Conservation (phyloP, 2,113 vertebrate genomes). For the Gymnogyps californianus region DNA sequence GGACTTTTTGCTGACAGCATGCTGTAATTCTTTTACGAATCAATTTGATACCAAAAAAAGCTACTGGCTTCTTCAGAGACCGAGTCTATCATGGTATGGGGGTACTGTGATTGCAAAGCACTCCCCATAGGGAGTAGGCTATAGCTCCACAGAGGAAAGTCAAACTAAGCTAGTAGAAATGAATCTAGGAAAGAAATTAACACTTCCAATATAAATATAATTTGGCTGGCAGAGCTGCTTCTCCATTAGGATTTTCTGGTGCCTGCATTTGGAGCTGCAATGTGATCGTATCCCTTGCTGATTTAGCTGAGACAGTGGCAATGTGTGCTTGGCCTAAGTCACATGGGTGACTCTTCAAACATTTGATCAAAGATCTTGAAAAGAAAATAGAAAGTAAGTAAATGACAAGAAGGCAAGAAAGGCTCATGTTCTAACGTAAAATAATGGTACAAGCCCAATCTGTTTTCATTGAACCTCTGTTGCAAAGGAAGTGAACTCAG, state of each 20-base stretch:
- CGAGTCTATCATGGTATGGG: not conserved
- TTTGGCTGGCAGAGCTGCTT: not conserved
- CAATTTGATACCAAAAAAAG: not conserved
- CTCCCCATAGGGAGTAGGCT: not conserved
- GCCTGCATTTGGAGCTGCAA: not conserved
- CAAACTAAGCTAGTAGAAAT: not conserved
- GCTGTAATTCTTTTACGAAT: not conserved
- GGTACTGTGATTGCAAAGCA: not conserved
- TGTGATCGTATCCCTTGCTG: rapidly evolving
- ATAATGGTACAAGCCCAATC: not conserved
- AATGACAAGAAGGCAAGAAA: not conserved
- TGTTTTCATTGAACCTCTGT: not conserved
- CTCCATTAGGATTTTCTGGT: not conserved
- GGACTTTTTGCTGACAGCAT: not conserved
- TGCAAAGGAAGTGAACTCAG: not conserved
- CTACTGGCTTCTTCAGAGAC: not conserved
- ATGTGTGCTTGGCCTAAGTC: not conserved
- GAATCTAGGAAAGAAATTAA: not conserved
- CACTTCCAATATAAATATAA: not conserved
- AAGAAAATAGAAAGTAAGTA: not conserved
- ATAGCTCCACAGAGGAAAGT: not conserved
- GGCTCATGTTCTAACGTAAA: not conserved
- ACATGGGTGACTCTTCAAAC: not conserved
- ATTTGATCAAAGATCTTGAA: not conserved
- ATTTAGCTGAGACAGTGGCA: not conserved